phyloP scores from a whole-genome alignment of 2,113 vertebrate genomes.

The Xerus inauris region DNA sequence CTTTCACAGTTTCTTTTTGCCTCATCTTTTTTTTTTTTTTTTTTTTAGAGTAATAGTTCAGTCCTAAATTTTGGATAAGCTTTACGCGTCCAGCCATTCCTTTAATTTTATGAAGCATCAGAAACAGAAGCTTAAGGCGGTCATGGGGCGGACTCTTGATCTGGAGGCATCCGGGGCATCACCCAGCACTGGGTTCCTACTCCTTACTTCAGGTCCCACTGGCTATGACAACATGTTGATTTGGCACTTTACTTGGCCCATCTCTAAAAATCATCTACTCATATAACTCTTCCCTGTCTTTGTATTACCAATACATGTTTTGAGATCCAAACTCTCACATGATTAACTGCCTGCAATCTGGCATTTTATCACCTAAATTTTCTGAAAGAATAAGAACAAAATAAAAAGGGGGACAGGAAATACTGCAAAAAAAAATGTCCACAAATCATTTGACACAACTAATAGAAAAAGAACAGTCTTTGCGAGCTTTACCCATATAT shows the following conservation, averaged over 20 bases:
- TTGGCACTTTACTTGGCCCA: not conserved
- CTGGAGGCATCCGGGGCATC: slow-evolving; percentile 14
- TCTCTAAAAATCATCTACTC: slow-evolving; percentile 28
- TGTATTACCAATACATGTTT: not conserved
- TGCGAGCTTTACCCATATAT: not conserved
- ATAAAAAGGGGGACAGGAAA: not conserved
- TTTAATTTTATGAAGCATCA: slow-evolving; percentile 78
- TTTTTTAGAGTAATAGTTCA: slow-evolving; percentile 81
- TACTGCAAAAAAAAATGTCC: not conserved
- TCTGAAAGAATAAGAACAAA: slow-evolving; percentile 5
- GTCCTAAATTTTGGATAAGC: slow-evolving; percentile 74
- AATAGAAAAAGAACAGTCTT: not conserved
- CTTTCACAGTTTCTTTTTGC: slow-evolving; percentile 87
- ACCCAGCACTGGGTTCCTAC: slow-evolving; percentile 35
- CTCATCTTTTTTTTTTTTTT: slow-evolving; percentile 73
- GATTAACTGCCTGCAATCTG: not conserved
- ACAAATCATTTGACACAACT: not conserved
- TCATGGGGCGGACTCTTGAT: slow-evolving; percentile 75
- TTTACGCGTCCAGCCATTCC: slow-evolving; percentile 74
- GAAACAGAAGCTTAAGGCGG: slow-evolving; percentile 82
- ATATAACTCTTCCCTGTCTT: slow-evolving; percentile 49
- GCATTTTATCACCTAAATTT: not conserved
- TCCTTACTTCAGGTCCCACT: slow-evolving; percentile 70
- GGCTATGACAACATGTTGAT: slow-evolving; percentile 1
- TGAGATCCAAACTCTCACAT: not conserved